Conservation (phyloP, 2,797 vertebrate genomes). For the Leucoraja ocellata region DNA sequence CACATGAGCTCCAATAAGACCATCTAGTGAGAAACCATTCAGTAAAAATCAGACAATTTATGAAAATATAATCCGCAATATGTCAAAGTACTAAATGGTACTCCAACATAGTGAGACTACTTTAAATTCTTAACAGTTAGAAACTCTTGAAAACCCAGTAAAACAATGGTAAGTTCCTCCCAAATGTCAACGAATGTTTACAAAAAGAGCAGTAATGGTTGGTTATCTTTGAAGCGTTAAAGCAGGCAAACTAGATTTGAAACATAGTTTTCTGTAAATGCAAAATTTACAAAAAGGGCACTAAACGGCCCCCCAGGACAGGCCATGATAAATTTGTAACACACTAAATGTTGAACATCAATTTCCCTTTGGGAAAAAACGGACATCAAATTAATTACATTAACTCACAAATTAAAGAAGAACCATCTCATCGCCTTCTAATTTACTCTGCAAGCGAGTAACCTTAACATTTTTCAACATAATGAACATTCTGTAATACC, state of each 20-base stretch:
- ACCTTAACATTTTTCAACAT: conserved; percentile 41
- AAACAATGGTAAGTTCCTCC: neutral
- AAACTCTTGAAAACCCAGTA: neutral
- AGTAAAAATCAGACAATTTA: neutral
- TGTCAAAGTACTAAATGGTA: neutral
- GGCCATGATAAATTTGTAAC: conserved; percentile 38
- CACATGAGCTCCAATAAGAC: neutral
- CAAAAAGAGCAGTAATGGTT: neutral
- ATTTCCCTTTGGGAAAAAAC: conserved; percentile 40
- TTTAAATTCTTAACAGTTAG: neutral
- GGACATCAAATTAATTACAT: conserved; percentile 43
- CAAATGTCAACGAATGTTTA: neutral
- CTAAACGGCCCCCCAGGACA: conserved; percentile 36
- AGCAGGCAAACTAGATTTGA: neutral
- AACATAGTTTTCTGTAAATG: conserved; percentile 16
- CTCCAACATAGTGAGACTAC: neutral
- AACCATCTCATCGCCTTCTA: conserved; percentile 43
- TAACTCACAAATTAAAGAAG: conserved; percentile 43
- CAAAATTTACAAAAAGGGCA: conserved; percentile 37
- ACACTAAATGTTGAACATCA: conserved; percentile 35
- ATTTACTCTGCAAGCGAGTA: conserved; percentile 42
- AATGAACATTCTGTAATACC: conserved; percentile 40
- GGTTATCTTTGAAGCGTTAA: conserved; percentile 32
- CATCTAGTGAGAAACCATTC: too few relatives aligned
- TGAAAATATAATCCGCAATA: neutral